These are phyloP conservation scores for Sinelater perroti DNA, from an alignment of 2,888 invertebrate genomes.

Conservation along the genomic window DNA sequence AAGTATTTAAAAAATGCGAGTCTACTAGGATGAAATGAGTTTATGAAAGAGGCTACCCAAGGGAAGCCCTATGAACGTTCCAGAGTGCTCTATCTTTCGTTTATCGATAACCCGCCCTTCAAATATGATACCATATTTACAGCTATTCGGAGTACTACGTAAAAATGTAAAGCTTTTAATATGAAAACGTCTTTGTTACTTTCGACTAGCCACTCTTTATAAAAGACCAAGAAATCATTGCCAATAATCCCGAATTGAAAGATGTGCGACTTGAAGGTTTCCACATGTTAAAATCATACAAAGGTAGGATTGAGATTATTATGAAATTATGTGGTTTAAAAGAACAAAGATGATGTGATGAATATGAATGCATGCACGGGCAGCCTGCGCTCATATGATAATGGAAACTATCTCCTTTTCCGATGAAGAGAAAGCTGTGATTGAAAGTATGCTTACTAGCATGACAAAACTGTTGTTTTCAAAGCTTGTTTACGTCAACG, in stretches of 20 bases:
- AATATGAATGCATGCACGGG: no score
- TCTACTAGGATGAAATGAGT: conserved; percentile 26
- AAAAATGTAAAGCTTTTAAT: not conserved
- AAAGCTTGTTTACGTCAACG: no score
- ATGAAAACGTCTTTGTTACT: conserved; percentile 9
- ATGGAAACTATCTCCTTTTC: no score
- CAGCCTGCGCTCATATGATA: no score
- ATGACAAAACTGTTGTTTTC: no score
- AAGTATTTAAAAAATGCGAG: conserved; percentile 37
- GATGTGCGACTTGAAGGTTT: conserved; percentile 4
- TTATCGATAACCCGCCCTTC: not conserved
- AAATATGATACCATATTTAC: not conserved
- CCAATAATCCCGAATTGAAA: not conserved
- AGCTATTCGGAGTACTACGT: not conserved
- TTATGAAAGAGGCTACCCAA: conserved; percentile 41
- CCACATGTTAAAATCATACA: conserved; percentile 1
- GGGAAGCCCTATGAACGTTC: not conserved
- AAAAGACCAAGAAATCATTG: conserved; percentile 11
- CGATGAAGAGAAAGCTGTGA: no score
- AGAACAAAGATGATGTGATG: no score
- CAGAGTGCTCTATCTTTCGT: conserved; percentile 44
- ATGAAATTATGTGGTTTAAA: no score
- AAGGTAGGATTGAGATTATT: no score
- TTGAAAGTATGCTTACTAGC: no score
- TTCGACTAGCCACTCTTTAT: conserved; percentile 17